phyloP scores from a whole-genome alignment of 2,888 invertebrate species.

The Entomobrya proxima region DNA sequence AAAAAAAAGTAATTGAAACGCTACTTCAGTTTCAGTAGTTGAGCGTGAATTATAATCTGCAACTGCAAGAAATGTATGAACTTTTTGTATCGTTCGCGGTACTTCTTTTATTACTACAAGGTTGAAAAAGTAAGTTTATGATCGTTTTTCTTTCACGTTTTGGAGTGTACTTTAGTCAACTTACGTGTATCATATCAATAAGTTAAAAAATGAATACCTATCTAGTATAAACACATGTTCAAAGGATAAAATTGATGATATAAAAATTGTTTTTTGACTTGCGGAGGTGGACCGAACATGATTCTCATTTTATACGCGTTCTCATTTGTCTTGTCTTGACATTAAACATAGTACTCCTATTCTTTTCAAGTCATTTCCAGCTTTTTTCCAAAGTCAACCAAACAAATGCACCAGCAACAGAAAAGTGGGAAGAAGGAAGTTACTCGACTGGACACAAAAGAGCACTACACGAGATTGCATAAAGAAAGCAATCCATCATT shows the following conservation, averaged over 20 bases:
- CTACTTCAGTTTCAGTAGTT: too few species aligned
- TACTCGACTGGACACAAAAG: conserved; percentile 65
- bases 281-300: conserved; percentile 52
- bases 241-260: conserved; percentile 40
- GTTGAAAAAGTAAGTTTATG: too few species aligned
- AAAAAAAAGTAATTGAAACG: too few species aligned
- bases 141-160: too few species aligned
- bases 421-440: conserved; percentile 41
- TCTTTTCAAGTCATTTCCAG: conserved; percentile 12
- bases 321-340: conserved; percentile 66
- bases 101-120: too few species aligned
- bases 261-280: conserved; percentile 37
- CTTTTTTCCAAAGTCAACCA: conserved; percentile 5
- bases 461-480: conserved; percentile 36
- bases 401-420: not conserved
- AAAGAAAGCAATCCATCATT: conserved; percentile 65
- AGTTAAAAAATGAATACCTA: not conserved
- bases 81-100: too few species aligned
- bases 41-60: too few species aligned
- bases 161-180: too few species aligned
- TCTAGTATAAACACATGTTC: not conserved
- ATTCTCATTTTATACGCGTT: conserved; percentile 54
- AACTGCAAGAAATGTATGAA: too few species aligned
- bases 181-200: not conserved
- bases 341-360: conserved; percentile 39